Base-by-base conservation (phyloP, 2,888 invertebrate genomes). In the Ctenicera cuprea region DNA sequence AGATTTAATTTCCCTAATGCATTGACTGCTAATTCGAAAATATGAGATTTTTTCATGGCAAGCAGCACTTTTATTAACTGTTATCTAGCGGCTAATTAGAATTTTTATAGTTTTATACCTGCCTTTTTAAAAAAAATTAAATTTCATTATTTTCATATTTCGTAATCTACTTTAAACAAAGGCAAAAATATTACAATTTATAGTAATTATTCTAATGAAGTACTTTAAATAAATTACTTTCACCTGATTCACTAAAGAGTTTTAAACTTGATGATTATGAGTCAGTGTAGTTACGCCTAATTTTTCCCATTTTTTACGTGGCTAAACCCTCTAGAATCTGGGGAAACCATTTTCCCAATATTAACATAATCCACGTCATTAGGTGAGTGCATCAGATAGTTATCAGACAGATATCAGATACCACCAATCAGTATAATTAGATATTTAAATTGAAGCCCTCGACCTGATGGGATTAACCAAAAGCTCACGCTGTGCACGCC, bases 401-500 rank as follows among this genome's bases (percentile, higher is more conserved):
- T 74, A 82, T 80, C 79, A 73, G 61, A 75, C 72, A 77, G 80
- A 81, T 82, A 82, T 79, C 80, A 78, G 77, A 74, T 76, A 74
- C 75, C 62, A 68, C 76, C 82, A 82, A 82, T 82, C 82, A 80
- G 78, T 77, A 76, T 82, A 82, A 82, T 82, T 82, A 81, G 81
- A 81, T 82, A 82, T 82, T 82, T 81, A 82, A 82, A 82, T 82
- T 80, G 78, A 73, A 75, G 73, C 69, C 68, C 71, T 73, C 57
- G 71, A 76, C 74, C 72, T 78, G 76, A 78, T 78, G 78, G 74
- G 74, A 78, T 78, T 78, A 78, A 71, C 73, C 72, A 57, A 66
- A 71, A 74, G 74, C 65, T 71, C 71, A 72, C 71, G 74, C 75
- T 72, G 73, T 73, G 78, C 75, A 76, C 76, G 78, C 73, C 78